These are phyloP conservation scores for Silurus lanzhouensis DNA, from an alignment of 2,797 vertebrate species.

Conservation along the genomic window DNA sequence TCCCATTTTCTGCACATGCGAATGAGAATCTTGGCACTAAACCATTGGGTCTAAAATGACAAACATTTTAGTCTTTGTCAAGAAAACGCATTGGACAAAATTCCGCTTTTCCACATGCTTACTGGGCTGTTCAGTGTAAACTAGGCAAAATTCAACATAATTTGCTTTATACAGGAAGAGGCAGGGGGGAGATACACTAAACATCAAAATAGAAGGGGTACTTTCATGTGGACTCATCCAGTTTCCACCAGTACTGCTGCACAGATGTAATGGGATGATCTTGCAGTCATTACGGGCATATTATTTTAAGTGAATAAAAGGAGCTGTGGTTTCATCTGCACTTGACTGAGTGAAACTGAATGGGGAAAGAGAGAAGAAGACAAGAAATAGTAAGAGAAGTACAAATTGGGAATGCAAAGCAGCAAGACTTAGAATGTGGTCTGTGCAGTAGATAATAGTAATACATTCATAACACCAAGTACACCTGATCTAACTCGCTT, in stretches of 20 bases:
- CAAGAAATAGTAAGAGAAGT: not conserved
- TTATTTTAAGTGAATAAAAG: not conserved
- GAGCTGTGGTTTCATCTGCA: not conserved
- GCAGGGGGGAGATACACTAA: not conserved
- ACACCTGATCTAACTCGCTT: not conserved
- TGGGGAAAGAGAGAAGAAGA: not conserved
- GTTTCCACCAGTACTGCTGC: not conserved
- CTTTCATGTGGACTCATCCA: slow-evolving; percentile 9
- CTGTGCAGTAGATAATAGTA: not conserved
- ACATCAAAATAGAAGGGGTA: not conserved
- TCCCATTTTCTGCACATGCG: no score
- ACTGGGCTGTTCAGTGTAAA: not conserved
- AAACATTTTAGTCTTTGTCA: not conserved
- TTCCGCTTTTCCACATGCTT: not conserved
- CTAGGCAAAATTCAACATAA: not conserved
- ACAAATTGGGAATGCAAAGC: not conserved
- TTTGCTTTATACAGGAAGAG: not conserved
- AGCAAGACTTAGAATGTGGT: not conserved
- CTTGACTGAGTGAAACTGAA: not conserved
- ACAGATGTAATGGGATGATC: slow-evolving; percentile 15
- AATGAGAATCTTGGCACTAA: no score
- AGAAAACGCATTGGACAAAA: not conserved
- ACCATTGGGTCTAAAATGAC: not conserved
- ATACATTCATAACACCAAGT: not conserved
- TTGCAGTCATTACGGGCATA: no score